Conservation (phyloP, 2,888 invertebrate genomes). For the Cremastobaeus sp. region DNA sequence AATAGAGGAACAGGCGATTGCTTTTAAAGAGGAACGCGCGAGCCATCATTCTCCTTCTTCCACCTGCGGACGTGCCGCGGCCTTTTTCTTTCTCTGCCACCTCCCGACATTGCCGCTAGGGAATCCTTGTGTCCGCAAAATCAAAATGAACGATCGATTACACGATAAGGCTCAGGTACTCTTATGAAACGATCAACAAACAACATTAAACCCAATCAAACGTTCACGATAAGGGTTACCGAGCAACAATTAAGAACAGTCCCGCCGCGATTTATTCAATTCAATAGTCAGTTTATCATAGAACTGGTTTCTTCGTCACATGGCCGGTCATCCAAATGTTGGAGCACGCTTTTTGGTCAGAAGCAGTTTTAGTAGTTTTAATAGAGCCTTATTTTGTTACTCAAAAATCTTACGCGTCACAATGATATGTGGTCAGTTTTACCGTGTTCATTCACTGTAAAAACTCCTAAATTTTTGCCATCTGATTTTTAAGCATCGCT, state of each 20-base stretch:
- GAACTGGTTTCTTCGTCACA: slow-evolving; percentile 40
- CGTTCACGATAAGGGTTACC: slow-evolving; percentile 28
- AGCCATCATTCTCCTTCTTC: slow-evolving; percentile 57
- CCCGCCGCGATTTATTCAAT: slow-evolving; percentile 32
- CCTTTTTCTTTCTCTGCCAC: slow-evolving; percentile 56
- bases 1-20: slow-evolving; percentile 76
- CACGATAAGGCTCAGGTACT: slow-evolving; percentile 40
- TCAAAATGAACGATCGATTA: slow-evolving; percentile 59
- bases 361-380: no score
- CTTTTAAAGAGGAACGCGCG: slow-evolving; percentile 71
- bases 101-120: slow-evolving; percentile 36
- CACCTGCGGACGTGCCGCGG: slow-evolving; percentile 43
- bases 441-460: no score
- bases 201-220: slow-evolving; percentile 56
- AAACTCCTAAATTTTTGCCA: no score
- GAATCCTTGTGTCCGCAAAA: slow-evolving; percentile 31
- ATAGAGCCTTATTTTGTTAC: no score
- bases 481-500: no score
- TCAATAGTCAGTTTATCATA: slow-evolving; percentile 23
- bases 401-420: no score
- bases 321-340: no score
- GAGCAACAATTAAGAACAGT: slow-evolving; percentile 39
- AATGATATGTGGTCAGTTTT: no score
- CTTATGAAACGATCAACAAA: slow-evolving; percentile 49
- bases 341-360: no score